These are phyloP conservation scores for Chamaetylas fuelleborni DNA, from an alignment of 2,113 vertebrate species.

Conservation along the genomic window DNA sequence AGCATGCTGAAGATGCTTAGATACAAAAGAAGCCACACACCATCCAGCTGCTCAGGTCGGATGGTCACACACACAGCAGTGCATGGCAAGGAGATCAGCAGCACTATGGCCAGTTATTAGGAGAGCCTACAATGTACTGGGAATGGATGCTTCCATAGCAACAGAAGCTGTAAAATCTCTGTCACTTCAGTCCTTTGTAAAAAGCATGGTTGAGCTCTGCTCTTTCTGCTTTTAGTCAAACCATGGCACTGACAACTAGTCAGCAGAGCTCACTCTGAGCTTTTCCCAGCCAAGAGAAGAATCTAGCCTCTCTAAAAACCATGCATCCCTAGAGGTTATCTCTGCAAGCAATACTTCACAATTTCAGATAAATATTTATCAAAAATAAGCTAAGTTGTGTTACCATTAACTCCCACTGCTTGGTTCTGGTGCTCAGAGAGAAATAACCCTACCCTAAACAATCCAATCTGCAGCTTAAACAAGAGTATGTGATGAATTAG, in stretches of 20 bases:
- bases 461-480: background rate
- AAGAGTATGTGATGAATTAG: background rate
- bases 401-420: background rate
- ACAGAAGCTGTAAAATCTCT: background rate
- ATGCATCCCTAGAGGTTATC: background rate
- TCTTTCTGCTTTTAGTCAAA: background rate
- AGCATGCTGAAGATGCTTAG: background rate
- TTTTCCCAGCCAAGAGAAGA: background rate
- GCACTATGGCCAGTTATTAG: background rate
- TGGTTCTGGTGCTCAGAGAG: background rate
- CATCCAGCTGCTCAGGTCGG: background rate
- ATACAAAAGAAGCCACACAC: background rate
- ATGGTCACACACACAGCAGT: background rate
- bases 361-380: conserved; percentile 33
- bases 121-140: background rate
- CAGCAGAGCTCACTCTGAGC: background rate
- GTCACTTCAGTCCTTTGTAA: background rate
- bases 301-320: background rate
- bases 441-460: background rate
- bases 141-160: background rate
- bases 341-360: background rate
- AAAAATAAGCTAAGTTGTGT: background rate
- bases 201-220: background rate
- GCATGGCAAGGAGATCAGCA: background rate
- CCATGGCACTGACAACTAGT: background rate